These are phyloP conservation scores for Vollenhovia emeryi DNA, from an alignment of 1,140 invertebrate genomes.

Conservation along the genomic window DNA sequence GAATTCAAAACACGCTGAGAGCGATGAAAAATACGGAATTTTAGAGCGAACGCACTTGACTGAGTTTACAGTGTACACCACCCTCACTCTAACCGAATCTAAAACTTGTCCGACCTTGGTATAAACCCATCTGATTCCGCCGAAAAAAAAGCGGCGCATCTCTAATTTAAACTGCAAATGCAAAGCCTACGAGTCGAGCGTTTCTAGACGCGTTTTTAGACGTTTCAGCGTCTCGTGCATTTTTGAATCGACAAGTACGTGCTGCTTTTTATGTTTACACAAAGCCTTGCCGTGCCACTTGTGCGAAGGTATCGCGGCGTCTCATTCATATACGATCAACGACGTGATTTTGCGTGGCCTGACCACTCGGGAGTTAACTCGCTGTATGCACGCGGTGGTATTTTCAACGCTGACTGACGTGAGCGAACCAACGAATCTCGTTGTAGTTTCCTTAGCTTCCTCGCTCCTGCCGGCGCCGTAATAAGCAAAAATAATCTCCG, in stretches of 20 bases:
- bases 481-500: slow-evolving; percentile 57
- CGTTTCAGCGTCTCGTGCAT: neutral
- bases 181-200: neutral
- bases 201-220: too few species aligned
- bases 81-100: neutral
- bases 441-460: neutral
- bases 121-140: neutral
- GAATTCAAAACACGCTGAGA: slow-evolving; percentile 36
- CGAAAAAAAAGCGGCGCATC: neutral
- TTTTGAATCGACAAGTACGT: neutral
- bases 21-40: slow-evolving; percentile 45
- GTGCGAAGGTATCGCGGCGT: too few species aligned
- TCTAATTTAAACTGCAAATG: slow-evolving; percentile 5
- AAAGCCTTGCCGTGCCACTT: neutral
- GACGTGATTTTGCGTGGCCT: slow-evolving; percentile 19
- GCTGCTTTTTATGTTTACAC: neutral
- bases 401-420: slow-evolving; percentile 1
- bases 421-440: neutral
- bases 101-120: slow-evolving; percentile 16
- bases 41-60: slow-evolving; percentile 11
- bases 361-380: slow-evolving; percentile 13
- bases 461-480: neutral
- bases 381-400: neutral
- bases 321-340: neutral
- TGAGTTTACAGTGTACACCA: slow-evolving; percentile 1